Evolutionary conservation across 2,888 invertebrate species (phyloP).

Genomic region (Megamerina dolium): DNA sequence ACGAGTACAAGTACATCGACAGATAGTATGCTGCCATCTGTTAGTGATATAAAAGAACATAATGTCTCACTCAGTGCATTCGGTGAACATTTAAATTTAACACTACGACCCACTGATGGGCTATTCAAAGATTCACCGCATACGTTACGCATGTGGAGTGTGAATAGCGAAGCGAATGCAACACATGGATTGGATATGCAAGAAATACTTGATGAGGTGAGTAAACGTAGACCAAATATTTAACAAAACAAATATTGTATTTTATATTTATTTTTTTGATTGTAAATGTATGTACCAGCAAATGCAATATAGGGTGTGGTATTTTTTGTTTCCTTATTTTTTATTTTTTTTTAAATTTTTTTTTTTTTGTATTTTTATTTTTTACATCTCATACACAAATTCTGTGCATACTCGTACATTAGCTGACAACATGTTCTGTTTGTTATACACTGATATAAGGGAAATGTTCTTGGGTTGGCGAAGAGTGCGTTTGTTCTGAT

Average conservation of each 20-base stretch:
- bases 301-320: no score
- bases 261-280: neutral
- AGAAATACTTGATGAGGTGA: conserved; percentile 56
- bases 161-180: conserved; percentile 68
- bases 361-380: no score
- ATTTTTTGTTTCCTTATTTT: no score
- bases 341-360: no score
- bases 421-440: no score
- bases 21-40: conserved; percentile 11
- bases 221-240: conserved; percentile 16
- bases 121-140: conserved; percentile 60
- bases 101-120: conserved; percentile 69
- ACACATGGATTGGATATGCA: conserved; percentile 75
- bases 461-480: no score
- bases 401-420: no score
- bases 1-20: conserved; percentile 2
- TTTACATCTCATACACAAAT: no score
- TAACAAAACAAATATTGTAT: neutral
- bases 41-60: conserved; percentile 46
- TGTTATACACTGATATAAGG: no score
- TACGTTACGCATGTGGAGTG: conserved; percentile 71
- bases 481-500: no score
- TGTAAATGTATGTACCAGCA: no score
- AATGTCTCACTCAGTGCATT: conserved; percentile 75
- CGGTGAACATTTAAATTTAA: conserved; percentile 68